Evolutionary conservation across 2,113 vertebrate species (phyloP), one percentile per base, ranked within the genome.

Genomic region (Bambusicola thoracicus): DNA sequence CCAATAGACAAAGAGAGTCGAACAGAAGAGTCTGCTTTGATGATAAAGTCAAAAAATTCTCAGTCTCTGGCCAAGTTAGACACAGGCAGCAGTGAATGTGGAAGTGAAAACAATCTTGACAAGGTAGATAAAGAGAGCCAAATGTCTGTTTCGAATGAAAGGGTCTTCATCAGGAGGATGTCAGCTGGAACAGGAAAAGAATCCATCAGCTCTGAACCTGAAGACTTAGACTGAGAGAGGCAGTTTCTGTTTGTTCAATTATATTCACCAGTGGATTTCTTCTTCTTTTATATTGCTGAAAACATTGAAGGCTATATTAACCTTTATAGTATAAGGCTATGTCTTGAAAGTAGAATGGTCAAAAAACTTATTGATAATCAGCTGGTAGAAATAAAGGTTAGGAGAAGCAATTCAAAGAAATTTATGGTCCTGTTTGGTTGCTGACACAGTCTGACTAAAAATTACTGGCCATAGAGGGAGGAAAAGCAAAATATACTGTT

Each of bases 231-330:
- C 1, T 86, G 84, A 91, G 67, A 86, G 94, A 93, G 62, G 55
- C 76, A 89, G 61, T n/a, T 87, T 75, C 79, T 80, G 21, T 91
- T 95, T 93, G 86, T 94, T 94, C 92, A 93, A 80, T 96, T 95
- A 89, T 24, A 91, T 30, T 95, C 55, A 41, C 63, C 49, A 58
- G 2, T 77, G 38, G 63, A 66, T 13, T 88, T 83, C 81, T 93
- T 87, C n/a, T 91, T 93, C 68, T 89, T 95, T 96, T 87, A 58
- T 83, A 63, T 25, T 61, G 65, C 4, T 67, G 84, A 75, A 92
- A 94, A 70, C 2, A 1, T 34, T 92, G 81, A 94, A 87, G 75
- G 68, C 59, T 69, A 11, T 82, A 55, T 89, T 95, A 85, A 86
- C 70, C 32, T 73, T 61, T 78, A 56, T 2, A 78, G 56, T 40